phyloP scores from a whole-genome alignment of 2,797 vertebrate species.

The Epinephelus awoara region DNA sequence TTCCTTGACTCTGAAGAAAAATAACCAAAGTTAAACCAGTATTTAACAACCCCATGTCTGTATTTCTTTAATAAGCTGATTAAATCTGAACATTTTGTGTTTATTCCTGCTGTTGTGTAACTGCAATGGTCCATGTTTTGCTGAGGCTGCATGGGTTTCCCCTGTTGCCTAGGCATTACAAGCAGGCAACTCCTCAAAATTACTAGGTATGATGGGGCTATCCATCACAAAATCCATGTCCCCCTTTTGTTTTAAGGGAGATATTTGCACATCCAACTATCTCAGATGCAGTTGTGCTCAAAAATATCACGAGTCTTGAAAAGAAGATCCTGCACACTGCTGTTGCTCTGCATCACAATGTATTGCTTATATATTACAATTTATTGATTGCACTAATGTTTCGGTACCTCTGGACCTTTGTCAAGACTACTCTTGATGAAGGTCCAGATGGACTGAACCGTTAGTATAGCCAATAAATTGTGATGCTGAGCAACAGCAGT shows the following conservation, averaged over 20 bases:
- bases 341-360: too few relatives aligned
- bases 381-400: too few relatives aligned
- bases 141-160: slow-evolving; percentile 37
- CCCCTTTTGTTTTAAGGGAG: not conserved
- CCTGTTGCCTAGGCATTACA: slow-evolving; percentile 18
- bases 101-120: slow-evolving; percentile 42
- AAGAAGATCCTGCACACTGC: too few relatives aligned
- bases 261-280: too few relatives aligned
- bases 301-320: too few relatives aligned
- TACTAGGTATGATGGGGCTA: not conserved
- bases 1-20: slow-evolving; percentile 55
- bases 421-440: too few relatives aligned
- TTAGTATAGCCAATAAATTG: too few relatives aligned
- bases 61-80: slow-evolving; percentile 44
- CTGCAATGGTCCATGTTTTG: slow-evolving; percentile 74
- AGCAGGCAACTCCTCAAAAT: slow-evolving; percentile 18
- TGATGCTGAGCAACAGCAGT: too few relatives aligned
- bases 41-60: slow-evolving; percentile 45
- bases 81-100: slow-evolving; percentile 55
- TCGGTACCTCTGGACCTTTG: too few relatives aligned
- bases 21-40: slow-evolving; percentile 57
- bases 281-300: too few relatives aligned
- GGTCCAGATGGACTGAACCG: too few relatives aligned
- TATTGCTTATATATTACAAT: too few relatives aligned
- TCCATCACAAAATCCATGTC: not conserved